Evolutionary conservation across 2,888 invertebrate genomes (phyloP), one percentile per base, ranked within the genome.

Genomic region (Adelphocoris suturalis): DNA sequence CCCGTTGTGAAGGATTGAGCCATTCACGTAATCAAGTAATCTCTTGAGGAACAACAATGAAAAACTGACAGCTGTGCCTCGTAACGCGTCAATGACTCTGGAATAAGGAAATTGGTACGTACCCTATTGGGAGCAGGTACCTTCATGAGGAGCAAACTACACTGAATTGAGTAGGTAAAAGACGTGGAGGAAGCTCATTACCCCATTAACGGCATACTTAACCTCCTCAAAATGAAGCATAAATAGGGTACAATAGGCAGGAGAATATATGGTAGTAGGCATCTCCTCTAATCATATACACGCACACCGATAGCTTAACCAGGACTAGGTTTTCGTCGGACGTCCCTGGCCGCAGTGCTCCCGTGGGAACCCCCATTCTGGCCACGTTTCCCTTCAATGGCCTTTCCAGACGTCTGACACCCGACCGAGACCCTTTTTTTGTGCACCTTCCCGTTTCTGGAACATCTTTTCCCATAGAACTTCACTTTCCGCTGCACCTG

Each of bases 341-440:
- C 19, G 68, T 23, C 68, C 23, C 68, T 68, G 68, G 23, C 12
- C 68, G n/a, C 61, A n/a, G 61, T 19, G 5, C 16, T 61, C 61
- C 68, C 68, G 68, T 68, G 68, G 68, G 68, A 68, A 68, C 68
- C 19, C 27, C 68, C 9, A 7, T 12, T 16, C 27, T 23, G 3
- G 68, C 68, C 68, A 68, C 68, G 68, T 68, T 68, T 23, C 19
- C 68, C 68, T 68, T 68, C 68, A 68, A 68, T 68, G 68, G 68
- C 68, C 68, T 68, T 19, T 68, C 68, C 68, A 68, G 68, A 68
- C 68, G 68, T 52, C 37, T 37, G 57, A 57, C 57, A 57, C 57
- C 57, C 57, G 57, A n/a, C 57, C 57, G 12, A 57, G 57, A 57
- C 57, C 68, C 68, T 68, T 23, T 68, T n/a, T 68, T 68, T 68